Evolutionary conservation across 2,113 vertebrate genomes (phyloP), one percentile per base, ranked within the genome.

Genomic region (Circaetus gallicus): DNA sequence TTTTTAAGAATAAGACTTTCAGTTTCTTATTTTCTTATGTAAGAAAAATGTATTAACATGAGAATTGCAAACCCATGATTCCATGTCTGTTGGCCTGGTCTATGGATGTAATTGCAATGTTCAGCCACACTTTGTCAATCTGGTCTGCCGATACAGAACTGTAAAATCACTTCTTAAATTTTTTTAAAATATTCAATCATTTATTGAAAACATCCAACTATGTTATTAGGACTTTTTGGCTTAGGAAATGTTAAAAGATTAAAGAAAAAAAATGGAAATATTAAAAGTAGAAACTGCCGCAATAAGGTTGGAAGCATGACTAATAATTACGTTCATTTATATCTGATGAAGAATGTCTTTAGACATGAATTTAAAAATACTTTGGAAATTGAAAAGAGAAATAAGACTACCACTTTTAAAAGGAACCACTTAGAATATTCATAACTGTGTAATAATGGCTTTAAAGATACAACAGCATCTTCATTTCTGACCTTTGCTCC

Each of bases 41-140:
- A 9, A 43, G 65, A 32, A 45, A 56, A 69, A 9, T 28, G 1
- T 52, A 7, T 43, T 56, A 5, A 81, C 73, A 13, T 43, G 36
- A 58, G 50, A 93, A 40, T 18, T 73, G n/a, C 50, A 87, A 49
- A 25, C 11, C 18, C 18, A 1, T 61, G 77, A 73, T 81, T 81
- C 49, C 19, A 2, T 82, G 25, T 21, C 45, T n/a, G 0, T 69
- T 70, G 34, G 43, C 29, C 18, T 69, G 31, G 9, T 10, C 67
- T 47, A 0, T 2, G 3, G 47, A 34, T 80, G 5, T 56, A 55
- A 9, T 63, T 79, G 82, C 25, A 16, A 0, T 24, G 25, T 62
- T 62, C 50, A 66, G 70, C 65, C 50, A n/a, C 79, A 7, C 31
- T 87, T 92, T 66, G 36, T 73, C 29, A 36, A 2, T 70, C 55